phyloP scores from a whole-genome alignment of 2,113 vertebrate genomes.

The Poecile atricapillus region DNA sequence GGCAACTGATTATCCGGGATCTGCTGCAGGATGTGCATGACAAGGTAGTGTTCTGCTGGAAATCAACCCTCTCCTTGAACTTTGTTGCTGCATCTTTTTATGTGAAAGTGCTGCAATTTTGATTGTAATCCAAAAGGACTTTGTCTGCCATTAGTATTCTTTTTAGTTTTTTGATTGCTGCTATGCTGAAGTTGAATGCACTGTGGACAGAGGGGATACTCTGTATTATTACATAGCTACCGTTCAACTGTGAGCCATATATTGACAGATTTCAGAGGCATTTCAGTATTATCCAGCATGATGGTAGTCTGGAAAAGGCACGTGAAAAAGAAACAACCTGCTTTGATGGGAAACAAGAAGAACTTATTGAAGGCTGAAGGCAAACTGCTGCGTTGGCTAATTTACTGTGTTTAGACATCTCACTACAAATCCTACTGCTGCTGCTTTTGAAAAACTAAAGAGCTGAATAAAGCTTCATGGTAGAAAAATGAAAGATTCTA shows the following conservation, averaged over 20 bases:
- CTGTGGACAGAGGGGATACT: background rate
- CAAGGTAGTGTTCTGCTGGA: conserved; percentile 77
- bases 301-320: background rate
- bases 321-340: background rate
- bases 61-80: background rate
- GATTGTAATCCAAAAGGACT: background rate
- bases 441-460: background rate
- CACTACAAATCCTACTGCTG: background rate
- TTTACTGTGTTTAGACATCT: background rate
- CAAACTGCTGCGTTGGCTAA: background rate
- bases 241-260: background rate
- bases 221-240: background rate
- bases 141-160: background rate
- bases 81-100: background rate
- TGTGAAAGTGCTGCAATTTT: background rate
- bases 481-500: background rate
- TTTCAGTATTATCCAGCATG: background rate
- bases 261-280: background rate
- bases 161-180: background rate
- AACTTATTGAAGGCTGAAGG: background rate
- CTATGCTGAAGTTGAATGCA: background rate
- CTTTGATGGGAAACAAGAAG: background rate
- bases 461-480: background rate
- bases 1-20: conserved; percentile 95
- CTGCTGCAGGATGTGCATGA: conserved; percentile 93